Evolutionary conservation across 2,888 invertebrate genomes (phyloP), one percentile per base, ranked within the genome.

Genomic region (Drepanosiphum platanoidis): DNA sequence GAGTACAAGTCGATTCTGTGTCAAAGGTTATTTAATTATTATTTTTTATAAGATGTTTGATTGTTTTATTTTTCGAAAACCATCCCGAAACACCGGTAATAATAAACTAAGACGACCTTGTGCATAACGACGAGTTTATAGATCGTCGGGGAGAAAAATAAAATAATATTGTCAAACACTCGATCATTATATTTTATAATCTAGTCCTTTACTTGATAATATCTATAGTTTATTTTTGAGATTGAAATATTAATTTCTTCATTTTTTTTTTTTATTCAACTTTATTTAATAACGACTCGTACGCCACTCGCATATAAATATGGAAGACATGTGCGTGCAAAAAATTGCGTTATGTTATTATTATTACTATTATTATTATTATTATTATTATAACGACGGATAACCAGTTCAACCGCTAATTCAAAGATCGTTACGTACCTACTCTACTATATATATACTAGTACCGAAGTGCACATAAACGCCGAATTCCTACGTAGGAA

Each of bases 381-480:
- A 4, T 46, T 32, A 46, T 46, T 46, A 22, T 18, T 52, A 52
- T 30, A 32, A 22, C 74, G 32, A 46, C 8, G 13, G 74, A 32
- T 42, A 32, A 74, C 74, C 46, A 46, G 74, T 74, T n/a, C 72
- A 22, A 32, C 42, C 39, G 32, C 22, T 46, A 46, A 46, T 46
- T 46, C 1, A 32, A 74, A 46, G 46, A 32, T 42, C 46, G 30
- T 74, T 74, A 74, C 3, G 61, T 27, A 64, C 30, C n/a, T n/a
- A n/a, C n/a, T n/a, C n/a, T n/a, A n/a, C n/a, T n/a, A n/a, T n/a
- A n/a, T n/a, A n/a, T n/a, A n/a, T 52, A 52, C 52, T 5, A 52
- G 52, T 22, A 52, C 0, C 52, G 2, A 52, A 52, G 52, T 52
- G 22, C 22, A 52, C 5, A 52, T 52, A 52, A 22, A n/a, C n/a